phyloP scores from a whole-genome alignment of 2,888 invertebrate species.

The Hyles lineata region DNA sequence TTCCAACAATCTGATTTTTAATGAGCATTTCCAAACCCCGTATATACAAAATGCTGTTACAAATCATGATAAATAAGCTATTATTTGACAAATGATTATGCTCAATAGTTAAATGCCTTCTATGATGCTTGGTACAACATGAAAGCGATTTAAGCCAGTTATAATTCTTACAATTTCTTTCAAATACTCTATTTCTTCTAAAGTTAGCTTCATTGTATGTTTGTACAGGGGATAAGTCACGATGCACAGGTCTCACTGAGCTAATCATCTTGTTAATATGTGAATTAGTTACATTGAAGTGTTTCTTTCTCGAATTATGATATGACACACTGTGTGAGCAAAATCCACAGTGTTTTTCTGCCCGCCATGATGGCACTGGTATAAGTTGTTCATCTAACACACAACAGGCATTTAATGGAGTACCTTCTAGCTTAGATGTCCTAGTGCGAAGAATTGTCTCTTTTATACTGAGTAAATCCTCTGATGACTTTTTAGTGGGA shows the following conservation, averaged over 20 bases:
- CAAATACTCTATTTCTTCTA: slow-evolving; percentile 48
- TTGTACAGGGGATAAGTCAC: slow-evolving; percentile 51
- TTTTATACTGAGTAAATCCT: slow-evolving; percentile 68
- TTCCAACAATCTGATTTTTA: no score
- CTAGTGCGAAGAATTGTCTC: slow-evolving; percentile 70
- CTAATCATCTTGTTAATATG: slow-evolving; percentile 56
- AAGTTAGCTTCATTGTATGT: slow-evolving; percentile 54
- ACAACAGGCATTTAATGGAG: slow-evolving; percentile 62
- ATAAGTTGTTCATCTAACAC: slow-evolving; percentile 72
- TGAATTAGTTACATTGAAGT: slow-evolving; percentile 52
- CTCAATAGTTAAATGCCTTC: not conserved
- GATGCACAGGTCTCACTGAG: slow-evolving; percentile 46
- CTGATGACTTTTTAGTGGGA: slow-evolving; percentile 52
- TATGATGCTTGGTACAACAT: not conserved
- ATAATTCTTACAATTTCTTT: slow-evolving; percentile 18
- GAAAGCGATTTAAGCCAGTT: not conserved
- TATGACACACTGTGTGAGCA: slow-evolving; percentile 44
- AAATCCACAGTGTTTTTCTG: slow-evolving; percentile 56
- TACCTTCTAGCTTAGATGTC: slow-evolving; percentile 68
- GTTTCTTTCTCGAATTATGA: slow-evolving; percentile 38
- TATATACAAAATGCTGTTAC: not conserved
- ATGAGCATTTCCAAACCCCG: no score
- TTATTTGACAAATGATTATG: not conserved
- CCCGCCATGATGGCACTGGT: slow-evolving; percentile 72
- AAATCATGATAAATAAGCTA: not conserved